Evolutionary conservation across 2,888 invertebrate genomes (phyloP), one percentile per base, ranked within the genome.

Genomic region (Clepsis dumicolana): DNA sequence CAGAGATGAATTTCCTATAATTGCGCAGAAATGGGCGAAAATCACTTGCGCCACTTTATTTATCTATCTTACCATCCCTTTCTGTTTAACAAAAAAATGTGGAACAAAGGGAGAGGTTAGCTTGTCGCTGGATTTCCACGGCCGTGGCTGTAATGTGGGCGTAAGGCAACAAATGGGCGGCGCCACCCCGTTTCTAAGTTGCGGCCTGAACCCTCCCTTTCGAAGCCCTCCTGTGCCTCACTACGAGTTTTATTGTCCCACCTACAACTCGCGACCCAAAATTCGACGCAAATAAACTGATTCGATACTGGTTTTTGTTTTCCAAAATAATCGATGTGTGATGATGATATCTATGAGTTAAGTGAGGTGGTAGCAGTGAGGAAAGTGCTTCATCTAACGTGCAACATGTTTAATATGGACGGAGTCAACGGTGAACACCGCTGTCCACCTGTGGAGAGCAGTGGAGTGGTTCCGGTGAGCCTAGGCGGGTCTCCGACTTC

Each of bases 401-500:
- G 48, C 21, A 65, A 24, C n/a, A 74, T 74, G 74, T 74, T 71
- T 50, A 72, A 72, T 62, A 73, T 91, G 89, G 89, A 90, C 54
- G 76, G 78, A 38, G 71, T 75, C 62, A 83, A 81, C 63, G 79
- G 78, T 27, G 63, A 65, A 8, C 70, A 80, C 18, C 75, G 79
- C 25, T 84, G 83, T 35, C 70, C 79, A 0, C 75, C 80, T 1
- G 65, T 82, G 72, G 86, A 84, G 14, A 75, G 70, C 44, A 69
- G 61, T 65, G 81, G 75, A 53, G 78, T 76, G 2, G 77, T 77
- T 21, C 78, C 84, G 2, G 70, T 79, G 59, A 72, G 79, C 3
- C 74, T 78, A 66, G 84, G 76, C 52, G 80, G 83, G 25, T 89
- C 88, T 68, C 94, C 93, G 64, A 94, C 85, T 77, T 95, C 88